Conservation (phyloP, 37 sponge, comb jelly and placozoan genomes). For the Axinella damicornis region DNA sequence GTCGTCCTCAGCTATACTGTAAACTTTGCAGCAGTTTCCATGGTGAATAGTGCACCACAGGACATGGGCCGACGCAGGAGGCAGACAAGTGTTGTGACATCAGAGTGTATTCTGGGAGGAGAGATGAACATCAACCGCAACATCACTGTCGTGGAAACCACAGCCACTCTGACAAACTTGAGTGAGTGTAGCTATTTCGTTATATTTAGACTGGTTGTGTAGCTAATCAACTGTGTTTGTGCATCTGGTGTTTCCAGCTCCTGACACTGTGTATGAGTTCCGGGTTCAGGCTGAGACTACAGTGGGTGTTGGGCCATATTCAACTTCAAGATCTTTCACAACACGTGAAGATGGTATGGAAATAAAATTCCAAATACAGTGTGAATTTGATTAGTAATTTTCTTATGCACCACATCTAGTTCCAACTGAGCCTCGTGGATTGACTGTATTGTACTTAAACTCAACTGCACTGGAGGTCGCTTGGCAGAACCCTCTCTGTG, state of each 20-base stretch:
- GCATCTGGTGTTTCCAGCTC: constrained; percentile 27
- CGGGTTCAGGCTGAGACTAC: constrained; percentile 24
- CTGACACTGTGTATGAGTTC: constrained; percentile 41
- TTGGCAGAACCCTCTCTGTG: constrained; percentile 32
- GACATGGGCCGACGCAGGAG: constrained; percentile 8
- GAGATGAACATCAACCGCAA: constrained; percentile 17
- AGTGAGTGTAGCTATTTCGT: neutral
- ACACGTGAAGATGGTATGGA: constrained; percentile 41
- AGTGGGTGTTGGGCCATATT: constrained; percentile 37
- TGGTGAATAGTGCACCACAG: neutral
- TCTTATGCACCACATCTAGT: neutral
- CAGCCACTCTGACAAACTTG: constrained; percentile 3
- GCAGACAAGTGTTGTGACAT: neutral
- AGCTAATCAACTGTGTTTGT: neutral
- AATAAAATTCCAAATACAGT: neutral
- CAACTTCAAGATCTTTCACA: constrained; percentile 10
- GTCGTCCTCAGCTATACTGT: constrained; percentile 24
- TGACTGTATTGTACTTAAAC: constrained; percentile 3
- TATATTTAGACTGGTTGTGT: neutral
- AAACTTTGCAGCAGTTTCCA: constrained; percentile 24
- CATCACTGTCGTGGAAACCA: constrained; percentile 31
- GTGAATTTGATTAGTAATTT: neutral
- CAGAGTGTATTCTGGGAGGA: constrained; percentile 39
- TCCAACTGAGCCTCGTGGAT: constrained; percentile 6
- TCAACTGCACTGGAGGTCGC: constrained; percentile 23